Conservation (phyloP, 2,113 vertebrate species). For the Nyctereutes procyonoides region DNA sequence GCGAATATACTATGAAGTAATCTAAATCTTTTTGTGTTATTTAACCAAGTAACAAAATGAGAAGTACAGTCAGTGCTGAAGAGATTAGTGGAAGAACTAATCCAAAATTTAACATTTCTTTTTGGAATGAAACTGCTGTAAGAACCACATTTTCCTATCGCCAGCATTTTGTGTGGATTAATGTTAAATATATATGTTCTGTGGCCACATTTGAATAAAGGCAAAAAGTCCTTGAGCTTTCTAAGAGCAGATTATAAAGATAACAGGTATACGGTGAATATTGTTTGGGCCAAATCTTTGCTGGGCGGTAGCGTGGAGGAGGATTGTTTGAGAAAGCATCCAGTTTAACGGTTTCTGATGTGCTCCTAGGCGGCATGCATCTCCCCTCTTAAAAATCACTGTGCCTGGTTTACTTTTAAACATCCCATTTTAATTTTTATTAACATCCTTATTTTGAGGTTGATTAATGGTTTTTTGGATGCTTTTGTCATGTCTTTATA, state of each 20-base stretch:
- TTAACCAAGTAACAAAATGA: slow-evolving; percentile 50
- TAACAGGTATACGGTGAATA: background rate
- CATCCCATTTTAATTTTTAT: background rate
- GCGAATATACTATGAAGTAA: slow-evolving; percentile 4
- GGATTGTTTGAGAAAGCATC: background rate
- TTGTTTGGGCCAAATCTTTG: background rate
- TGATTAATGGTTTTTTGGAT: background rate
- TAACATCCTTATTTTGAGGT: slow-evolving; percentile 9
- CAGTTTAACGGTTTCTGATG: background rate
- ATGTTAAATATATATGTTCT: background rate
- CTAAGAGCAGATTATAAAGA: background rate
- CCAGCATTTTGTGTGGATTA: background rate
- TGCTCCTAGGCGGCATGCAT: background rate
- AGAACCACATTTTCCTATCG: background rate
- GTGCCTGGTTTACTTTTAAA: background rate
- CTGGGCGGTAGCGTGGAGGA: background rate
- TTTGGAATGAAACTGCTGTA: background rate
- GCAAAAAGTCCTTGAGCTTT: background rate
- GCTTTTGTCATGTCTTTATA: background rate
- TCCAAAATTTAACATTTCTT: background rate
- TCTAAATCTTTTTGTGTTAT: slow-evolving; percentile 34
- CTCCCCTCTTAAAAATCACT: background rate
- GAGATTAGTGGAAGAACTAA: background rate
- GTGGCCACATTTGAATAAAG: background rate
- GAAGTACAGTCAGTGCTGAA: background rate